Conservation (phyloP, 2,888 invertebrate species). For the Plagodis pulveraria region DNA sequence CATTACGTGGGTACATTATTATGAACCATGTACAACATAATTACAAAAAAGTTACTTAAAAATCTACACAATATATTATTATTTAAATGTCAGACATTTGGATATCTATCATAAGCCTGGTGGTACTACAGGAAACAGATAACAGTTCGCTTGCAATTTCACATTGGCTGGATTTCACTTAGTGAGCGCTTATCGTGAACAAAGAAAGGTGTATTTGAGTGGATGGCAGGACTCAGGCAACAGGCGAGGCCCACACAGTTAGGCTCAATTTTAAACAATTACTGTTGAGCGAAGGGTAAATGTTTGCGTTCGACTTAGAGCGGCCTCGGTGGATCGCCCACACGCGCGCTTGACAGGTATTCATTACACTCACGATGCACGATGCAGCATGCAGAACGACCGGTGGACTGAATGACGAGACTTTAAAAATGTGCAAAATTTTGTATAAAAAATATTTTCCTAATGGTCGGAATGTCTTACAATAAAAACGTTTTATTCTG, state of each 20-base stretch:
- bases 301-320: slow-evolving; percentile 83
- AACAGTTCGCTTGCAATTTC: slow-evolving; percentile 9
- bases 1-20: no score
- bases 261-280: slow-evolving; percentile 85
- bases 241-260: slow-evolving; percentile 82
- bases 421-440: slow-evolving; percentile 7
- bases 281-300: slow-evolving; percentile 83
- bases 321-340: slow-evolving; percentile 71
- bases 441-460: slow-evolving; percentile 1
- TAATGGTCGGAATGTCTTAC: not conserved
- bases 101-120: no score
- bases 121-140: no score
- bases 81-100: no score
- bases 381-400: slow-evolving; percentile 50
- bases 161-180: slow-evolving; percentile 48
- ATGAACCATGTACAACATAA: no score
- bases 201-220: slow-evolving; percentile 61
- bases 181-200: slow-evolving; percentile 67
- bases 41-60: no score
- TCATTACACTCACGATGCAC: slow-evolving; percentile 80
- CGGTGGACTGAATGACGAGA: slow-evolving; percentile 44
- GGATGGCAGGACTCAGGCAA: slow-evolving; percentile 66
- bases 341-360: slow-evolving; percentile 83
- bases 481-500: not conserved
- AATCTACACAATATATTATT: no score